Conservation (phyloP, 2,888 invertebrate genomes). For the Cephus nigrinus region DNA sequence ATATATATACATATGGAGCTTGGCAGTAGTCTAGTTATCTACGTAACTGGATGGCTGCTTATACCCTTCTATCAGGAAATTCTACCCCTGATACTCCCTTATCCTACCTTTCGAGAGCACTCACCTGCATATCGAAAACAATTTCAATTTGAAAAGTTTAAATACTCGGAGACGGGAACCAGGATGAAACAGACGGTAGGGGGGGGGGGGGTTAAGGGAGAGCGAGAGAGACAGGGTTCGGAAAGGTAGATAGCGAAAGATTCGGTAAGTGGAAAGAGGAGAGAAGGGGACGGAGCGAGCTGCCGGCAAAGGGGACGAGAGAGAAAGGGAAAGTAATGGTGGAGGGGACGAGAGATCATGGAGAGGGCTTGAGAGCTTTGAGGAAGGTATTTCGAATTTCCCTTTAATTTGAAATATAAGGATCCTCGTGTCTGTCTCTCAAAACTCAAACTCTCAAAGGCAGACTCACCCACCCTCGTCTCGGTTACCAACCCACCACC, state of each 20-base stretch:
- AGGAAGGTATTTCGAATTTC: slow-evolving; percentile 56
- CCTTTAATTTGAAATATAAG: slow-evolving; percentile 59
- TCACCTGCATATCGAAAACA: slow-evolving; percentile 58
- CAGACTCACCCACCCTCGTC: slow-evolving; percentile 11
- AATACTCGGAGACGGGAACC: slow-evolving; percentile 32
- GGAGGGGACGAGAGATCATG: slow-evolving; percentile 9
- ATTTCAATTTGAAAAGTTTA: slow-evolving; percentile 64
- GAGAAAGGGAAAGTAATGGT: not conserved
- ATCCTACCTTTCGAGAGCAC: slow-evolving; percentile 38
- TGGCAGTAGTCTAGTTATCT: not conserved
- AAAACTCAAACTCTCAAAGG: slow-evolving; percentile 47
- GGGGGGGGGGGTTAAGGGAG: not conserved
- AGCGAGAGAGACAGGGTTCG: not conserved
- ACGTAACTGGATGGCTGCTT: not conserved
- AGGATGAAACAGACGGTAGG: not conserved
- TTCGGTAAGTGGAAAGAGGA: not conserved
- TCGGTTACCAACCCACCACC: not conserved
- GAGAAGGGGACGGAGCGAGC: not conserved
- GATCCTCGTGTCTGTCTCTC: slow-evolving; percentile 34
- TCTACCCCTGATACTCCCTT: not conserved
- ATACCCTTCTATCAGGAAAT: not conserved
- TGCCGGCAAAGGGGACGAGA: not conserved
- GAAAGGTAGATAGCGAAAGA: not conserved
- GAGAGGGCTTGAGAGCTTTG: slow-evolving; percentile 43
- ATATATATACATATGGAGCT: not conserved